Conservation (phyloP, 2,888 invertebrate species). For the Philopedon plagiatum region DNA sequence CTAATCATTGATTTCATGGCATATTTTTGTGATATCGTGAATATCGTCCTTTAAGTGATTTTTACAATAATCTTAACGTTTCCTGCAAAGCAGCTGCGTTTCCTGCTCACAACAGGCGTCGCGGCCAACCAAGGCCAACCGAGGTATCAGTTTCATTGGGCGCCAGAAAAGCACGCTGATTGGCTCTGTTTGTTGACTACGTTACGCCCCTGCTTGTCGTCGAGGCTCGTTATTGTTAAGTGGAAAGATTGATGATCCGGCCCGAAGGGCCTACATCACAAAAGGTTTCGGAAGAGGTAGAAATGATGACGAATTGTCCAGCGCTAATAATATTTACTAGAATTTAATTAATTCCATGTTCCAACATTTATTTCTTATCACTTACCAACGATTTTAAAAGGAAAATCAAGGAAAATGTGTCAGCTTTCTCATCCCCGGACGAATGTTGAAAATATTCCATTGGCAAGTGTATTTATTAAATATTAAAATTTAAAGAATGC, state of each 20-base stretch:
- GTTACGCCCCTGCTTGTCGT: slow-evolving; percentile 63
- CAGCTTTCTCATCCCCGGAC: too few species aligned
- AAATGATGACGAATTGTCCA: background rate
- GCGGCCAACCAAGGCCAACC: slow-evolving; percentile 60
- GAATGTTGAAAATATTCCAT: too few species aligned
- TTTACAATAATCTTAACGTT: slow-evolving; percentile 8
- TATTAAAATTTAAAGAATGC: too few species aligned
- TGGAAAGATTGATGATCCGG: slow-evolving; percentile 19
- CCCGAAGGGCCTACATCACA: slow-evolving; percentile 6
- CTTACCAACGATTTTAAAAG: too few species aligned
- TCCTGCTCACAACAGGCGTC: slow-evolving; percentile 26
- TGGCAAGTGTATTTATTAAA: too few species aligned
- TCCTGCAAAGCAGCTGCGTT: slow-evolving; percentile 18
- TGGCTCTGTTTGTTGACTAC: slow-evolving; percentile 63
- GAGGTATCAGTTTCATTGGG: slow-evolving; percentile 69
- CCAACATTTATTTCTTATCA: too few species aligned
- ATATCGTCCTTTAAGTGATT: too few species aligned
- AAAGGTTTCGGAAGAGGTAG: background rate
- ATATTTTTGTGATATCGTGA: too few species aligned
- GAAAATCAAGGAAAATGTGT: too few species aligned
- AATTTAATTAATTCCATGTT: too few species aligned
- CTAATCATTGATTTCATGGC: too few species aligned
- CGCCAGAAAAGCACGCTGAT: slow-evolving; percentile 62
- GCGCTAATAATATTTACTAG: too few species aligned
- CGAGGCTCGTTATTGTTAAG: slow-evolving; percentile 27